Conservation (phyloP, 2,113 vertebrate genomes). For the Ciconia stormi region DNA sequence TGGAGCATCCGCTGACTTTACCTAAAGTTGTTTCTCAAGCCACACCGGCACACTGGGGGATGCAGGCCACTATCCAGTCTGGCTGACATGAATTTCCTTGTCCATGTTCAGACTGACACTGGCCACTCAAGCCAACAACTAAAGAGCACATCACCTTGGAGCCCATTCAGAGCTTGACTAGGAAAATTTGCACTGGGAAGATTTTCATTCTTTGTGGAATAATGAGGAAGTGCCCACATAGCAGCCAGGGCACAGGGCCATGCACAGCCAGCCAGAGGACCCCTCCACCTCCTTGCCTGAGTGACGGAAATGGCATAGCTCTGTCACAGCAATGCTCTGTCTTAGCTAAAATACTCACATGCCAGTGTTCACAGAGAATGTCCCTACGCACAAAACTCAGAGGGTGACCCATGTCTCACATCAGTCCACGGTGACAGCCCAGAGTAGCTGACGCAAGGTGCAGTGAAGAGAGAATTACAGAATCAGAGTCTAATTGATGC, state of each 20-base stretch:
- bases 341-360: neutral
- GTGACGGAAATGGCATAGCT: neutral
- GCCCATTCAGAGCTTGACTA: neutral
- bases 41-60: too few relatives aligned
- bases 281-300: neutral
- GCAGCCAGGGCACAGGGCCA: neutral
- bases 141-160: neutral
- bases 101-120: neutral
- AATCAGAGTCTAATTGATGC: neutral
- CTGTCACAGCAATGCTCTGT: neutral
- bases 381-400: neutral
- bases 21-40: neutral
- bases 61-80: rapidly evolving
- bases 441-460: neutral
- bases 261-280: neutral
- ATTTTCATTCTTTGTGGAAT: neutral
- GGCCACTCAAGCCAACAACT: neutral
- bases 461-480: neutral
- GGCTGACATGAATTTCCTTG: neutral
- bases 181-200: neutral
- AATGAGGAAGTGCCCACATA: rapidly evolving
- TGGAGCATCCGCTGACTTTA: neutral
- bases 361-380: neutral
- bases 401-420: neutral
- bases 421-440: neutral